A percentile compares a stretch with the other conserved stretches of the same genome.
phyloP scores from a whole-genome alignment of 2,888 invertebrate species.

The Chrysomela aeneicollis region DNA sequence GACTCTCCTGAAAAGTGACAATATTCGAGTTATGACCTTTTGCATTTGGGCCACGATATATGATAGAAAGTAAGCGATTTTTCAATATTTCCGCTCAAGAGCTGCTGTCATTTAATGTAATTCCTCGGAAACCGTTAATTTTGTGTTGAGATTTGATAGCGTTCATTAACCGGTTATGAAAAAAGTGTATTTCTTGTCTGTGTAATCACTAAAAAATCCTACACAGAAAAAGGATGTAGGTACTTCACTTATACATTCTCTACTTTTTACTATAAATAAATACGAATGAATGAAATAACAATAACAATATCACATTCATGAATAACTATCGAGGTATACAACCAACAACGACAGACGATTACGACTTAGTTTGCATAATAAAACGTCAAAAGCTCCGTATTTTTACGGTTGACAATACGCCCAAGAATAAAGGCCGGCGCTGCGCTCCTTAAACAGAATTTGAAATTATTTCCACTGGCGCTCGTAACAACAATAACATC shows the following conservation, averaged over 20 bases:
- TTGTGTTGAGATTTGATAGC: too few relatives aligned
- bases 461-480: slow-evolving; percentile 34
- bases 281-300: not conserved
- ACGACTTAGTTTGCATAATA: slow-evolving; percentile 32
- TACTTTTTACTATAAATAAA: not conserved
- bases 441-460: slow-evolving; percentile 35
- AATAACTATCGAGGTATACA: not conserved
- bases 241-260: too few relatives aligned
- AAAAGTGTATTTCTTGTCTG: too few relatives aligned
- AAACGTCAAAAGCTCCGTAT: slow-evolving; percentile 21
- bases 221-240: not conserved
- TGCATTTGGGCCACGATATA: too few relatives aligned
- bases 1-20: too few relatives aligned
- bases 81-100: too few relatives aligned
- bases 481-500: slow-evolving; percentile 32
- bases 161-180: too few relatives aligned
- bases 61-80: too few relatives aligned
- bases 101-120: too few relatives aligned
- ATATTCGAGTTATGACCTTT: too few relatives aligned
- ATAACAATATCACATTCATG: slow-evolving; percentile 2
- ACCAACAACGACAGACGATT: slow-evolving; percentile 27
- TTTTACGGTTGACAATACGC: slow-evolving; percentile 15
- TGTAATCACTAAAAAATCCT: too few relatives aligned
- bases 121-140: too few relatives aligned
- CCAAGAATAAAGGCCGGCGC: slow-evolving; percentile 26